These are phyloP conservation scores for Falcunculus frontatus DNA, from an alignment of 2,113 vertebrate genomes.

Conservation along the genomic window DNA sequence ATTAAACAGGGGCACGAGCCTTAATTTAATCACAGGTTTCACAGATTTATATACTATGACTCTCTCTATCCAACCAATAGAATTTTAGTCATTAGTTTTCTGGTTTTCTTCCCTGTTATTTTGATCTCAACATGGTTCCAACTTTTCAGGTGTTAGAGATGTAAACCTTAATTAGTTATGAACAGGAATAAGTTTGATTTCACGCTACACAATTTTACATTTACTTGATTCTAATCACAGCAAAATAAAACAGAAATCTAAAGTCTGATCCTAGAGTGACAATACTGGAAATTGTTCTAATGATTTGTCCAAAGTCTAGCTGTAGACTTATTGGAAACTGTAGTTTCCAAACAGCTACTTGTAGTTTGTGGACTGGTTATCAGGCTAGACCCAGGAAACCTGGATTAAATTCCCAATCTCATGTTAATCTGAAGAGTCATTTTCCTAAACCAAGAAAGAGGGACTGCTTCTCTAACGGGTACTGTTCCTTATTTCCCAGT, in stretches of 20 bases:
- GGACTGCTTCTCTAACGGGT: not conserved
- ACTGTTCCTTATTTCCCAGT: not conserved
- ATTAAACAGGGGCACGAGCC: not conserved
- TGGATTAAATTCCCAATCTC: not conserved
- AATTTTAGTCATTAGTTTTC: not conserved
- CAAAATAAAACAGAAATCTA: not conserved
- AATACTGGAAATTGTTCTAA: not conserved
- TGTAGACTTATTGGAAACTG: not conserved
- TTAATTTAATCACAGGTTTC: not conserved
- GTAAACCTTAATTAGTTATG: not conserved
- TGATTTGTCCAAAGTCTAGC: not conserved
- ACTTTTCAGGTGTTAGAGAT: not conserved
- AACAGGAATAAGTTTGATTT: not conserved
- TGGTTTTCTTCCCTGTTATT: not conserved
- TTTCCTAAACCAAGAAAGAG: not conserved
- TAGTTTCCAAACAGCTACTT: not conserved
- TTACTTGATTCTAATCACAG: not conserved
- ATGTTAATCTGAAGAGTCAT: not conserved
- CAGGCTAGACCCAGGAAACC: not conserved
- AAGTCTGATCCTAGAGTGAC: not conserved
- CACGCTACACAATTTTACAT: not conserved
- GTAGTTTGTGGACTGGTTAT: not conserved
- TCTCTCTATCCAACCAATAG: not conserved
- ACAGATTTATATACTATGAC: not conserved
- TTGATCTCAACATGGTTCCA: not conserved